Evolutionary conservation across 2,113 vertebrate species (phyloP).

Genomic region (Petromus typicus): DNA sequence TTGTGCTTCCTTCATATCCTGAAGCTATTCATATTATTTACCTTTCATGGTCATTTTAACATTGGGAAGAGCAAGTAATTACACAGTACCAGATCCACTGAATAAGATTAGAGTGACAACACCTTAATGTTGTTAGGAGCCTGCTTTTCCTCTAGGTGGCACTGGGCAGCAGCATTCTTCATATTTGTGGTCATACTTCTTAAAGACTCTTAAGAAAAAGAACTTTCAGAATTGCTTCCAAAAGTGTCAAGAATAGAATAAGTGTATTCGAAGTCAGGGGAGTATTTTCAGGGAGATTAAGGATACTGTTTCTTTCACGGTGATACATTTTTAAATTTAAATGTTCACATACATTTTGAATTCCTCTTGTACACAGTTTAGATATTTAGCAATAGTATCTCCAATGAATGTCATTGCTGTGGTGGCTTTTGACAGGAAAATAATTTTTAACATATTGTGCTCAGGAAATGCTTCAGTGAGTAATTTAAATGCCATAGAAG

Average conservation of each 20-base stretch:
- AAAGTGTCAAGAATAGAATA: neutral
- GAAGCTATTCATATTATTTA: neutral
- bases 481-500: neutral
- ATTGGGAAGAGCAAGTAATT: neutral
- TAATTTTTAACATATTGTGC: neutral
- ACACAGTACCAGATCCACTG: neutral
- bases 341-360: neutral
- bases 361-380: neutral
- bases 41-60: neutral
- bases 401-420: neutral
- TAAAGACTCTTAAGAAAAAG: neutral
- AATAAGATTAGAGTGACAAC: neutral
- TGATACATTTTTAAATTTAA: neutral
- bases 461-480: neutral
- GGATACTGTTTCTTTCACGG: neutral
- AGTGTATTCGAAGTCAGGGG: neutral
- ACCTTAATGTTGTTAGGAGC: neutral
- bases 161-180: neutral
- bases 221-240: neutral
- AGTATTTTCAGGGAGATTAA: neutral
- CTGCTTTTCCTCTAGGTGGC: neutral
- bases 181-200: neutral
- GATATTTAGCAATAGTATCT: neutral
- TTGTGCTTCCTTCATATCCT: neutral
- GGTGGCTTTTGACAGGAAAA: neutral